Percentiles rank a stretch among this genome's conserved stretches.
Conservation (phyloP, 2,797 vertebrate genomes). For the Nyctalus aviator region DNA sequence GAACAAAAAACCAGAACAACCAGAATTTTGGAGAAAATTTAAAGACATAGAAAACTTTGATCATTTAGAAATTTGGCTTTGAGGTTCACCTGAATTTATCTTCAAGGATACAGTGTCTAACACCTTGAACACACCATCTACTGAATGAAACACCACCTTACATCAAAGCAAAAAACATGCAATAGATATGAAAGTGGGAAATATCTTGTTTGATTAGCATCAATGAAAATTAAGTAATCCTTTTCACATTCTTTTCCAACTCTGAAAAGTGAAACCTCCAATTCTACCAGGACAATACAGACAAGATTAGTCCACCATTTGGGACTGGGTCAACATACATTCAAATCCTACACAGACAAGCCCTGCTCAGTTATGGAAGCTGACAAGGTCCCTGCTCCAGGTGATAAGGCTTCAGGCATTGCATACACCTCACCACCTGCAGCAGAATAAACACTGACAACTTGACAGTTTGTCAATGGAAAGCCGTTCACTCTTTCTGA, state of each 20-base stretch:
- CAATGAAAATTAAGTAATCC: slow-evolving; percentile 45
- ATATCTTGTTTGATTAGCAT: background rate
- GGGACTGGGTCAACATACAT: background rate
- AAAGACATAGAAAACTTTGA: background rate
- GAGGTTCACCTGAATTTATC: slow-evolving; percentile 12
- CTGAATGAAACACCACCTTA: slow-evolving; percentile 3
- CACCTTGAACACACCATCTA: background rate
- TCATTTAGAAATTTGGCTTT: slow-evolving; percentile 31
- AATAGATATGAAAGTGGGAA: slow-evolving; percentile 42
- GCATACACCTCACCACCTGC: background rate
- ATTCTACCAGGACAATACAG: background rate
- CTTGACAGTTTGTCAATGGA: slow-evolving; percentile 53
- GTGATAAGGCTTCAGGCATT: background rate
- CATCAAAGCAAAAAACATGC: slow-evolving; percentile 28
- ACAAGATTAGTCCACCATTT: slow-evolving; percentile 9
- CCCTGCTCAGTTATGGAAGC: background rate
- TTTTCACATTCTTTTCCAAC: background rate
- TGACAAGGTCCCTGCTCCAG: slow-evolving; percentile 58
- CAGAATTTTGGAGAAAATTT: background rate
- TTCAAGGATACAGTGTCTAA: background rate
- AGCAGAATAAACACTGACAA: slow-evolving; percentile 54
- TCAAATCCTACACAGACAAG: slow-evolving; percentile 50
- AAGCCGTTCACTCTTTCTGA: background rate
- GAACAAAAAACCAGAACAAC: background rate
- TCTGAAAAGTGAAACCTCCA: slow-evolving; percentile 56